phyloP scores from a whole-genome alignment of 2,113 vertebrate species.

The Sceloporus tristichus region DNA sequence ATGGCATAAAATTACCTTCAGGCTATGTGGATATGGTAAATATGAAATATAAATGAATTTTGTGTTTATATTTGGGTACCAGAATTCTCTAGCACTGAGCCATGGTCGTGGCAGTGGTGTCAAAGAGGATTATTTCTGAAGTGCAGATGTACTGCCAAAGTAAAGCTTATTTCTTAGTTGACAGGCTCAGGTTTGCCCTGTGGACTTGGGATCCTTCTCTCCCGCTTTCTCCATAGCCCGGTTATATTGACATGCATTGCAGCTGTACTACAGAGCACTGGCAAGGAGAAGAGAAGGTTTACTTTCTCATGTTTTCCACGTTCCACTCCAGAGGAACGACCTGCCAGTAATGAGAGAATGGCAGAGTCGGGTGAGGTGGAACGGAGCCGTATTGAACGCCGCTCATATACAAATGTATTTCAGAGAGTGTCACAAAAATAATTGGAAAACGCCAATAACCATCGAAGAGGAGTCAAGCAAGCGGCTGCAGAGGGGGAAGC shows the following conservation, averaged over 20 bases:
- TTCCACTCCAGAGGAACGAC: neutral
- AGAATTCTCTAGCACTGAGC: no score
- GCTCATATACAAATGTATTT: constrained; percentile 72
- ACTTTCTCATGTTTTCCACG: neutral
- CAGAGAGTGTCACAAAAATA: constrained; percentile 64
- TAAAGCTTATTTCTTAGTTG: no score
- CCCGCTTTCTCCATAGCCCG: neutral
- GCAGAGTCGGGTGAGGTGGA: constrained; percentile 40
- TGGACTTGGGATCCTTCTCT: no score
- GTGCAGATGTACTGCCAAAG: no score
- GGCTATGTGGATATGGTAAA: no score
- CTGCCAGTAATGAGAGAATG: constrained; percentile 47
- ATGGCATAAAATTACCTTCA: no score
- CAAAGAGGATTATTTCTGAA: no score
- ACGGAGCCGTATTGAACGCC: constrained; percentile 35
- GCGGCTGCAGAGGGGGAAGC: constrained; percentile 49
- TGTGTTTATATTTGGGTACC: no score
- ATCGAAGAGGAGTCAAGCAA: constrained; percentile 61
- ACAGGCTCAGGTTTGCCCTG: fast-evolving
- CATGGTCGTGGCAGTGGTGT: no score
- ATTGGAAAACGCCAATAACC: constrained; percentile 73
- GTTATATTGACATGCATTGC: no score
- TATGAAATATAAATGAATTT: no score
- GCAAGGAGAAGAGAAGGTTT: neutral
- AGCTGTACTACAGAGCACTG: neutral